These are phyloP conservation scores for Ptychoptera contaminata DNA, from an alignment of 2,888 invertebrate species.

Conservation along the genomic window DNA sequence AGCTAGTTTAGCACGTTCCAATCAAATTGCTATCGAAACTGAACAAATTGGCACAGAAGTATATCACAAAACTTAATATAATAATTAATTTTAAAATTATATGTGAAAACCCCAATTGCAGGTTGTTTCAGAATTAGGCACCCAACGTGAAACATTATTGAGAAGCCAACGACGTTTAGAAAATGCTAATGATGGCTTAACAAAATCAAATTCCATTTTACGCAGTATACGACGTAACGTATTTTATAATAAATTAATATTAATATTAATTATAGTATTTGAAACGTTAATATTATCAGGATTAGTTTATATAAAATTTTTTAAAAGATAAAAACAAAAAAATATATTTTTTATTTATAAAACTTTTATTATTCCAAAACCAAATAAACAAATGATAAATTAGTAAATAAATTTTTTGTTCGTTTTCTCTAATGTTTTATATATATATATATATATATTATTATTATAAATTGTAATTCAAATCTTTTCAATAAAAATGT, in stretches of 20 bases:
- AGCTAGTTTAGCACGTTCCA: constrained; percentile 49
- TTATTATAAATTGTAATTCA: too few species aligned
- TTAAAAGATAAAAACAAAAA: constrained; percentile 19
- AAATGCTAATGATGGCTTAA: constrained; percentile 54
- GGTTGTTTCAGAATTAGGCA: constrained; percentile 58
- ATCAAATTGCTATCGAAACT: constrained; percentile 61
- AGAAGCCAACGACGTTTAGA: constrained; percentile 48
- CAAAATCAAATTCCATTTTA: constrained; percentile 45
- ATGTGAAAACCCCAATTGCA: constrained; percentile 10
- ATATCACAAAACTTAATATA: neutral
- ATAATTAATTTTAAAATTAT: neutral
- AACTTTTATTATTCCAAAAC: neutral
- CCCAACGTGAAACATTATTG: constrained; percentile 57
- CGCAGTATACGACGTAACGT: constrained; percentile 51
- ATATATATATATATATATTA: too few species aligned
- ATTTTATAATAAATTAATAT: constrained; percentile 56
- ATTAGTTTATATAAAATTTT: constrained; percentile 46
- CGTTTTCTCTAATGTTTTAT: neutral
- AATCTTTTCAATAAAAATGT: too few species aligned
- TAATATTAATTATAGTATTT: constrained; percentile 55
- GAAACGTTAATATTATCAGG: constrained; percentile 49
- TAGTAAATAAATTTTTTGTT: neutral
- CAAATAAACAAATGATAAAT: neutral
- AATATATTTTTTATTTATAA: neutral
- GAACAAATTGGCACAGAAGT: constrained; percentile 59